Evolutionary conservation across 1,140 invertebrate species (phyloP).

Genomic region (Penaeus japonicus): DNA sequence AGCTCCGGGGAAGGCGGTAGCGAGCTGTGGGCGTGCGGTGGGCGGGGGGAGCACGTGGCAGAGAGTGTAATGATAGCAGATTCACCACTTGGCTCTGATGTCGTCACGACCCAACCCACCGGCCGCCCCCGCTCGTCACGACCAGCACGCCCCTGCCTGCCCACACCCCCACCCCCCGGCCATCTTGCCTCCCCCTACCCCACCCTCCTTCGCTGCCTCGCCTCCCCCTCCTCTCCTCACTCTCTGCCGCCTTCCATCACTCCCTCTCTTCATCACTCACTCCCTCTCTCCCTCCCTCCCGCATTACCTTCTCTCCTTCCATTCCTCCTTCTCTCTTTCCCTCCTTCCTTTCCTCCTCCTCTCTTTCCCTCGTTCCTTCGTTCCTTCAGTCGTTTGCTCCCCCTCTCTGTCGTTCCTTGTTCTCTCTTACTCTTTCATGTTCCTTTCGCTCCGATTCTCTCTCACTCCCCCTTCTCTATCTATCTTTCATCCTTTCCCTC

Average conservation of each 20-base stretch:
- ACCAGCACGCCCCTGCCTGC: conserved; percentile 1
- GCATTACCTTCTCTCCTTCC: no score
- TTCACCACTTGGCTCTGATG: conserved; percentile 30
- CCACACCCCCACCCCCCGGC: neutral
- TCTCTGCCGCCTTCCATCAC: neutral
- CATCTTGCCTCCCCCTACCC: neutral
- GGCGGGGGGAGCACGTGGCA: conserved; percentile 35
- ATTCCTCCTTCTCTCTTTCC: no score
- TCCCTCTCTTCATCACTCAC: no score
- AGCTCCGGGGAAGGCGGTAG: neutral
- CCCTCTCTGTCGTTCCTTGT: no score
- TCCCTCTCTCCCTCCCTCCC: no score
- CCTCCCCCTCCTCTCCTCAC: neutral
- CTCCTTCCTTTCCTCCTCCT: no score
- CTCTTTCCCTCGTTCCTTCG: no score
- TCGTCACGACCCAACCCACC: conserved; percentile 38
- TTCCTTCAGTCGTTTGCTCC: no score
- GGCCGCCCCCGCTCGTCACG: conserved; percentile 29
- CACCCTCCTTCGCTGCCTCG: neutral
- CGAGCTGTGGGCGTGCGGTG: neutral
- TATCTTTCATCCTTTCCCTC: no score
- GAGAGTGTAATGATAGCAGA: conserved; percentile 35
- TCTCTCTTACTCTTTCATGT: no score
- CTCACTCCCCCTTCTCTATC: no score
- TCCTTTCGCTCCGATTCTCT: no score